Percentiles rank a stretch among this genome's conserved stretches.
These are phyloP conservation scores for Alectoris magna DNA, from an alignment of 2,797 vertebrate genomes.

Conservation along the genomic window DNA sequence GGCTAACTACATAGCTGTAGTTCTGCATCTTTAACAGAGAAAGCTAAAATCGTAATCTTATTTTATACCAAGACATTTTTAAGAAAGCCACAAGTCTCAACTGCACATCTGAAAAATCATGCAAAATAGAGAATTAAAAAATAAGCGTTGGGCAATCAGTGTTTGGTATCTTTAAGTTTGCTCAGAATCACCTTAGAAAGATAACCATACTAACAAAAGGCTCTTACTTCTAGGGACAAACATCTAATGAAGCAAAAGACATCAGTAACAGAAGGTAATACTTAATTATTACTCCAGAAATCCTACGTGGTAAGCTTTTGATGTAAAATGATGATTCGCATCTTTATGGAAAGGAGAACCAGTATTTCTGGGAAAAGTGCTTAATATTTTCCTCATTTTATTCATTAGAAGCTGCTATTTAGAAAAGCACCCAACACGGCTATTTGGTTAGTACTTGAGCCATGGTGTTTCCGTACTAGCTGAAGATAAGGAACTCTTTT, in stretches of 20 bases:
- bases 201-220: neutral
- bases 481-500: neutral
- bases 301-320: neutral
- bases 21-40: neutral
- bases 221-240: neutral
- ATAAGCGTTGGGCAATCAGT: neutral
- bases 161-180: neutral
- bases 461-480: neutral
- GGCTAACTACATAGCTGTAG: neutral
- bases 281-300: neutral
- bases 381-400: neutral
- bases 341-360: neutral
- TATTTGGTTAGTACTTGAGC: neutral
- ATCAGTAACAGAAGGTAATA: neutral
- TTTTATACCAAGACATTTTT: neutral
- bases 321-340: neutral
- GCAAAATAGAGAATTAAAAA: neutral
- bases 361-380: neutral
- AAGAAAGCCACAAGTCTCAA: neutral
- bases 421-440: neutral
- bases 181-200: neutral
- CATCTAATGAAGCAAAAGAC: neutral
- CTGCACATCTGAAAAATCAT: neutral
- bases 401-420: neutral
- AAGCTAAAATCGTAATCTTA: neutral